A percentile compares a stretch with the other conserved stretches of the same genome.
These are phyloP conservation scores for Trinectes maculatus DNA, from an alignment of 2,113 vertebrate species.

Conservation along the genomic window DNA sequence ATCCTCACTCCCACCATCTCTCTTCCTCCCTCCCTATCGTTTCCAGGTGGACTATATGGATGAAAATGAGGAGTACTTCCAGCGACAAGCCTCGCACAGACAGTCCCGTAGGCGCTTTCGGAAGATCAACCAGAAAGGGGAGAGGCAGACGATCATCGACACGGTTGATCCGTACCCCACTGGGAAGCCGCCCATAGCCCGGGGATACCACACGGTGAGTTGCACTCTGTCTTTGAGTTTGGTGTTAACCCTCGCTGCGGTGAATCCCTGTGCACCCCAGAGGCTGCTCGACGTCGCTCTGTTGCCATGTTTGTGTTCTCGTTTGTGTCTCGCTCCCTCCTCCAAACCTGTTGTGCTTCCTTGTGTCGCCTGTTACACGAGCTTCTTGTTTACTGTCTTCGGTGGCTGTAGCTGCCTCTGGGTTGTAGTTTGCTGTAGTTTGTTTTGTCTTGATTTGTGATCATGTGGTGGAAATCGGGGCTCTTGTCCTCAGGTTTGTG, in stretches of 20 bases:
- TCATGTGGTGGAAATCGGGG: background rate
- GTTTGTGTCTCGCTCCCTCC: conserved; percentile 18
- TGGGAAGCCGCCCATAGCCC: conserved; percentile 92
- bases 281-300: background rate
- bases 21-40: conserved; percentile 41
- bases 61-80: conserved; percentile 99
- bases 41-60: conserved; percentile 99
- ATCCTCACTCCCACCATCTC: conserved; percentile 47
- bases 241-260: conserved; percentile 37
- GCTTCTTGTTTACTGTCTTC: background rate
- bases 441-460: background rate
- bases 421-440: conserved; percentile 13
- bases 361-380: background rate
- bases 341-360: conserved; percentile 32
- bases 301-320: conserved; percentile 10
- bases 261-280: conserved; percentile 2
- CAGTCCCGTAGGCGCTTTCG: conserved; percentile 97
- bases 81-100: conserved; percentile 95
- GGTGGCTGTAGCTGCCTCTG: conserved; percentile 5
- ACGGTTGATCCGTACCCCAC: conserved; percentile 95
- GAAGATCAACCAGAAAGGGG: conserved; percentile 99
- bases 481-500: background rate
- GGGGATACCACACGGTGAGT: conserved; percentile 97
- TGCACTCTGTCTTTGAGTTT: background rate
- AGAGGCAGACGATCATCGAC: conserved; percentile 98